A percentile compares a stretch with the other conserved stretches of the same genome.
phyloP scores from a whole-genome alignment of 2,797 vertebrate species.

The Paedocypris micromegethes region DNA sequence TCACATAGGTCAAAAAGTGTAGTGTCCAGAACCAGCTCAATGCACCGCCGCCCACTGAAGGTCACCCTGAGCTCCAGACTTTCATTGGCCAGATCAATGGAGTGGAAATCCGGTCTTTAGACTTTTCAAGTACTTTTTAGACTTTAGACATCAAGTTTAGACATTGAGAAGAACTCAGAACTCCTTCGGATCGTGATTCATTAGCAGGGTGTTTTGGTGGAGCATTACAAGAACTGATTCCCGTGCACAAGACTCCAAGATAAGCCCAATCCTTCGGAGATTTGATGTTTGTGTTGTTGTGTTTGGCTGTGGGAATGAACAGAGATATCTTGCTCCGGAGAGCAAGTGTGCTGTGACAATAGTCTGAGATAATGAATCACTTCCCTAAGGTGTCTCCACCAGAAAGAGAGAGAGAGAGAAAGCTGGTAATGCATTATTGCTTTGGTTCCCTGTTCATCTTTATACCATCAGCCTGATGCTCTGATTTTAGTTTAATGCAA shows the following conservation, averaged over 20 bases:
- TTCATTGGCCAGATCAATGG: constrained; percentile 1
- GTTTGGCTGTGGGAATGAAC: constrained; percentile 30
- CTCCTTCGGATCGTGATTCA: too few species aligned
- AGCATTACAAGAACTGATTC: too few species aligned
- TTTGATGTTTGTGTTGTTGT: constrained; percentile 34
- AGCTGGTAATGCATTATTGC: constrained; percentile 8
- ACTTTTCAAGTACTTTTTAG: not conserved
- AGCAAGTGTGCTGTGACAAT: constrained; percentile 21
- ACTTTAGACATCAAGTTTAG: not conserved
- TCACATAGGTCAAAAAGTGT: not conserved
- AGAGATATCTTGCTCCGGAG: constrained; percentile 23
- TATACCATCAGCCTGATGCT: too few species aligned
- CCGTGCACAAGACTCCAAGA: not conserved
- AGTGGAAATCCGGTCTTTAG: not conserved
- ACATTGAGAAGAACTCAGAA: too few species aligned
- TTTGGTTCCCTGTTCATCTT: too few species aligned
- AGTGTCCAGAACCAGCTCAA: constrained; percentile 7
- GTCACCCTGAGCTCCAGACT: constrained; percentile 15
- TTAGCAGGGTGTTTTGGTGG: too few species aligned
- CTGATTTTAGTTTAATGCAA: too few species aligned
- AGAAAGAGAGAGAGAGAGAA: constrained; percentile 42
- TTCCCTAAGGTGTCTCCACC: constrained; percentile 47
- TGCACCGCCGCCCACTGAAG: constrained; percentile 1
- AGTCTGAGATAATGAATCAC: constrained; percentile 46
- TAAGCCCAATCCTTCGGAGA: not conserved